Evolutionary conservation across 2,888 invertebrate species (phyloP).

Genomic region (Nymphalis polychloros): DNA sequence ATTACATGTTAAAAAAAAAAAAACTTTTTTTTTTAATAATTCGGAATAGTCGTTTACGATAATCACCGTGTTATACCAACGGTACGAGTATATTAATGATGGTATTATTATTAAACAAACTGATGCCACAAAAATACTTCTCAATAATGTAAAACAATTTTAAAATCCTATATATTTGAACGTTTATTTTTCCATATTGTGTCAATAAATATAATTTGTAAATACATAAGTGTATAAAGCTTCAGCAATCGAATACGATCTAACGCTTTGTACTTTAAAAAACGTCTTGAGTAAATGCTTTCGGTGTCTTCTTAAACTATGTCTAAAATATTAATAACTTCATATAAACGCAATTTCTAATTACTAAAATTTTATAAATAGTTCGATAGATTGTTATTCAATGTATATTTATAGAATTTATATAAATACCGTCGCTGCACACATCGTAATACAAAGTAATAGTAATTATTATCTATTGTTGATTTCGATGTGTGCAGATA

Average conservation of each 20-base stretch:
- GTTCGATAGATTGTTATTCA: slow-evolving; percentile 11
- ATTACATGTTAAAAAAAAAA: no score
- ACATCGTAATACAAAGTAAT: background rate
- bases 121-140: no score
- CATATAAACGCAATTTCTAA: background rate
- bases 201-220: background rate
- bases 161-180: no score
- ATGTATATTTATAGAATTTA: slow-evolving; percentile 12
- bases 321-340: slow-evolving; percentile 2
- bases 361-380: background rate
- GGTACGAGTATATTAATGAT: no score
- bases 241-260: background rate
- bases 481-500: background rate
- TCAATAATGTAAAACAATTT: no score
- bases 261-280: background rate
- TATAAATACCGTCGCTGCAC: background rate
- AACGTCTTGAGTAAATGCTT: background rate
- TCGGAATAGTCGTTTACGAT: no score
- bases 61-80: no score
- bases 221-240: slow-evolving; percentile 3
- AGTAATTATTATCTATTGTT: background rate
- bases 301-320: slow-evolving; percentile 3
- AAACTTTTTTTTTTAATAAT: no score
- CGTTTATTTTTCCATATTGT: background rate
- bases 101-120: no score